Base-by-base conservation (phyloP, 2,113 vertebrate genomes). In the Anoplopoma fimbria region DNA sequence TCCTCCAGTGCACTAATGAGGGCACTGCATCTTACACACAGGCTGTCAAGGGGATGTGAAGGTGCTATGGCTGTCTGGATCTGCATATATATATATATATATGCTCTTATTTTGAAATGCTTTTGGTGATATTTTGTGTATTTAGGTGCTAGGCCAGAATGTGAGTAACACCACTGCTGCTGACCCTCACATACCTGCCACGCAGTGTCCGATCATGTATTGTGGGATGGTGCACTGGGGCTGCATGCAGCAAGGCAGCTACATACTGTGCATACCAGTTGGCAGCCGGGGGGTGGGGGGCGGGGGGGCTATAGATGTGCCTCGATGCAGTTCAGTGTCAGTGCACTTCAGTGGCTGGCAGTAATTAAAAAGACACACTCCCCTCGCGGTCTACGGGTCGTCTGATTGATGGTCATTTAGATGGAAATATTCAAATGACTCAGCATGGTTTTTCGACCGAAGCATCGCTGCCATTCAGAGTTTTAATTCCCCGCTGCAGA, bases 191-290 rank as follows among this genome's bases (percentile, higher is more conserved):
- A 79, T 85, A 83, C 83, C 79, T 79, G 79, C 79, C 69, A 63
- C 69, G 84, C 86, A 67, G 29, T 19, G 82, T 72, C 51, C 82
- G 57, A 67, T 84, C 77, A 47, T 40, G 27, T 82, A 68, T 81
- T 67, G 79, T 69, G 75, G 75, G 55, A 75, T 33, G 76, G 78
- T 86, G 82, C 81, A 65, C 76, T 64, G 88, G 65, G 88, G 65
- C 76, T 61, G 88, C 75, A 82, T 85, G 87, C 84, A 82, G 77
- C 63, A 31, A 70, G 64, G 71, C 77, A 81, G 80, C 84, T 87
- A 71, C 88, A 82, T 61, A 82, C 80, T 79, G 72, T 80, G 72
- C 71, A 70, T 84, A 86, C 77, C 82, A 84, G 65, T 87, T 84
- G 84, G 82, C 75, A 78, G 84, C 47, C 69, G 0, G 14, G 53